Base-by-base conservation (phyloP, 2,888 invertebrate genomes). In the Lasioglossum leucozonium region DNA sequence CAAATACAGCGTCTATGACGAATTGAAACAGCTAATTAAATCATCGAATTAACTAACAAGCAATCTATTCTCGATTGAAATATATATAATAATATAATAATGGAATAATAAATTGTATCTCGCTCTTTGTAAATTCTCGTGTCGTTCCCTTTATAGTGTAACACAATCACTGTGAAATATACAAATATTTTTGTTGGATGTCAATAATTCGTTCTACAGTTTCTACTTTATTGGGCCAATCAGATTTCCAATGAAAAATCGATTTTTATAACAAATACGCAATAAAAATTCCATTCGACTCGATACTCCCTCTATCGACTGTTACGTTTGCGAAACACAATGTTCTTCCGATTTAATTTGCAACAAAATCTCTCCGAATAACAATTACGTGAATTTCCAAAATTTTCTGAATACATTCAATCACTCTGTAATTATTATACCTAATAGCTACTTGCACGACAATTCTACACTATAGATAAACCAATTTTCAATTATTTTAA, bases 1-100 rank as follows among this genome's bases (percentile, higher is more conserved):
- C 72, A 77, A 71, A 75, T 65, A 65, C 34, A 16, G 40, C 18
- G 44, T 40, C 73, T 67, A 47, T 44, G 65, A 58, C 30, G 40
- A 51, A 76, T 82, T 75, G 34, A 65, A 44, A 34, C 30, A 18
- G 18, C 30, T 34, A 65, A 1, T 6, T 6, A 58, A 58, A 26
- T 58, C 13, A 26, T 13, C 16, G 13, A 16, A 5, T n/a, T n/a
- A n/a, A 40, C 40, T 34, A 34, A 34, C 34, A 34, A 34, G 2
- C 2, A 34, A 2, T 34, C 34, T 34, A 34, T 34, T 34, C 34
- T 34, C 2, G 3, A 34, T 34, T 34, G 34, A 34, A 34, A 34
- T 34, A 34, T 3, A 34, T 34, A 34, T 34, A 34, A 34, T 34
- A 34, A n/a, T n/a, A n/a, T n/a, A n/a, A n/a, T n/a, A n/a, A n/a